Evolutionary conservation across 2,113 vertebrate genomes (phyloP), one percentile per base, ranked within the genome.

Genomic region (Xenotilapia leptura): DNA sequence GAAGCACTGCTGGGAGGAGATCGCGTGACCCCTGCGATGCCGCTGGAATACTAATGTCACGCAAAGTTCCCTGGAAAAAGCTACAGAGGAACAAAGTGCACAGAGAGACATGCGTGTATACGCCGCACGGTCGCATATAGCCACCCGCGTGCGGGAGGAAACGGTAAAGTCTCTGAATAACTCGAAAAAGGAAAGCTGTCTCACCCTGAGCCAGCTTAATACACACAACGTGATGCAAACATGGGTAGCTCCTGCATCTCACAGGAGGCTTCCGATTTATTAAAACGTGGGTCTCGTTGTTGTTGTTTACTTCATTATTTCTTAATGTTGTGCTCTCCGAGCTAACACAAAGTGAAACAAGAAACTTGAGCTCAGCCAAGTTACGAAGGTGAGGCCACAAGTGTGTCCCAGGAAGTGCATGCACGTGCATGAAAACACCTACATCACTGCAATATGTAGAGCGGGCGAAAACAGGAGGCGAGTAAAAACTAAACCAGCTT

Each of bases 31-130:
- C 89, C 85, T 7, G 85, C 75, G 42, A 88, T 89, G 92, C 85
- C 42, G 81, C 31, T 17, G 80, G 93, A 94, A 94, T 94, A 93
- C 94, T 93, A 93, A 95, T 94, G 87, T 81, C 73, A 23, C 87
- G 23, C 60, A 87, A 90, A 93, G 87, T 93, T 93, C 73, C 86
- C 70, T 15, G 1, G 88, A 40, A 90, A 90, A 91, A 85, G 86
- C 91, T 87, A 77, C 53, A 3, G 26, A 83, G 88, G 83, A 94
- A 89, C 80, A 91, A 90, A 92, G 92, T 91, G 90, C 89, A 89
- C 6, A 13, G 75, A 31, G 28, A 45, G 40, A 60, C 56, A 51
- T 2, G 54, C 8, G 68, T 9, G 15, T 4, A 31, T 2, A 6
- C 2, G 13, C 85, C 68, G 10, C 10, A 5, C 19, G 4, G 19